Base-by-base conservation (phyloP, 2,797 vertebrate species). In the Nannoperca australis region DNA sequence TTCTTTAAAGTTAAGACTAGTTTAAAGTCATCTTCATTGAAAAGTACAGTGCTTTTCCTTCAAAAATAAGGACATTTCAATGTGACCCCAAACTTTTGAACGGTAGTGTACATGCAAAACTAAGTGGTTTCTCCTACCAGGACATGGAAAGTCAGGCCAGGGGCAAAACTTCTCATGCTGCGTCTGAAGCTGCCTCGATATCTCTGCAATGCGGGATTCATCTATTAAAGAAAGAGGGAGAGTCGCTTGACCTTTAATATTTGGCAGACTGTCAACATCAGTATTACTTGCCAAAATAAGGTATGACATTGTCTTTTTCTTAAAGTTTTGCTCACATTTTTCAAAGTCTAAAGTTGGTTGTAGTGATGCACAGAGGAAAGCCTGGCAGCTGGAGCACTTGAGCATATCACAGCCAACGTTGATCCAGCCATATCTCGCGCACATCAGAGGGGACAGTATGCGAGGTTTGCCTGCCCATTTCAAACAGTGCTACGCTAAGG, bases 81-180 rank as follows among this genome's bases (percentile, higher is more conserved):
- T n/a, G n/a, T n/a, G n/a, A n/a, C n/a, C n/a, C n/a, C n/a, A n/a
- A n/a, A n/a, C n/a, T n/a, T n/a, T n/a, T n/a, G n/a, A n/a, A n/a
- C n/a, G n/a, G n/a, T n/a, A n/a, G n/a, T n/a, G n/a, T n/a, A n/a
- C n/a, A n/a, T 47, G 34, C 12, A 8, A 49, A 11, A n/a, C 5
- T 12, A 47, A 70, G 49, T 18, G 5, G 0, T 34, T 74, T 24
- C 12, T 53, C 88, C 77, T 92, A 99, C 98, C 98, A 94, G 98
- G 97, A 87, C 96, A 97, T 62, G 98, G 98, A 88, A 96, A 98
- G 84, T 98, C 97, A 0, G 97, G 97, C 98, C 98, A 99, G 84
- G 98, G 97, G 84, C 98, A 99, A 93, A 97, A 99, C 82, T 98
- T 98, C 90, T 98, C 97, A 11, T 99, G 98, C 61, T 97, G 96